phyloP scores from a whole-genome alignment of 2,888 invertebrate genomes.

The Nymphalis polychloros region DNA sequence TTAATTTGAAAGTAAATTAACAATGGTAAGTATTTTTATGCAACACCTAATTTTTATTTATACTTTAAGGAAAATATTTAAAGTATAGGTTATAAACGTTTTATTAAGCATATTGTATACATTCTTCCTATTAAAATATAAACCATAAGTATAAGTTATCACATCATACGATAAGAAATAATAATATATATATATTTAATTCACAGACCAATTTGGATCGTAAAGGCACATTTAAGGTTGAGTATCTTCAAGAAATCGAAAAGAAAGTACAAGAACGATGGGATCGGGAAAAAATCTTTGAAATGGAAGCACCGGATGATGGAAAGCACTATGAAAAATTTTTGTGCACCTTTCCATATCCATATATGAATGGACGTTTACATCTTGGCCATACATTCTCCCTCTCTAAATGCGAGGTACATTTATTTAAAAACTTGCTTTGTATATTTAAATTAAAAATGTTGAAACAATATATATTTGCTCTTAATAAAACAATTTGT shows the following conservation, averaged over 20 bases:
- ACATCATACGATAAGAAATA: background rate
- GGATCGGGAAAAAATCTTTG: slow-evolving; percentile 90
- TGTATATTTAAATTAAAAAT: background rate
- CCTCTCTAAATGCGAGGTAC: slow-evolving; percentile 96
- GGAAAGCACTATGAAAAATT: slow-evolving; percentile 89
- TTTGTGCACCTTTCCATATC: slow-evolving; percentile 97
- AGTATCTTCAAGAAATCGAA: slow-evolving; percentile 95
- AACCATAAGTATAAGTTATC: background rate
- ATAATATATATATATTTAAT: slow-evolving; percentile 20
- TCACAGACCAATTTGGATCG: slow-evolving; percentile 76
- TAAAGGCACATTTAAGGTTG: slow-evolving; percentile 98
- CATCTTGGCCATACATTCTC: slow-evolving; percentile 99
- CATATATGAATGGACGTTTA: slow-evolving; percentile 99
- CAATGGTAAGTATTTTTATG: background rate
- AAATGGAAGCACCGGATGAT: slow-evolving; percentile 88
- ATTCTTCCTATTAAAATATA: background rate
- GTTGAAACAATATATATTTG: background rate
- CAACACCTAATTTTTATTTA: background rate
- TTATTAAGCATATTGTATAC: background rate
- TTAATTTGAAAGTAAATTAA: background rate
- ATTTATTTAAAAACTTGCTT: slow-evolving; percentile 24
- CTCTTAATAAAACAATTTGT: slow-evolving; percentile 27
- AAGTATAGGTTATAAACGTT: background rate
- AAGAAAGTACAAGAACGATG: slow-evolving; percentile 91
- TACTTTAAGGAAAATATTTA: background rate